These are phyloP conservation scores for Philonicus albiceps DNA, from an alignment of 2,888 invertebrate genomes.

Conservation along the genomic window DNA sequence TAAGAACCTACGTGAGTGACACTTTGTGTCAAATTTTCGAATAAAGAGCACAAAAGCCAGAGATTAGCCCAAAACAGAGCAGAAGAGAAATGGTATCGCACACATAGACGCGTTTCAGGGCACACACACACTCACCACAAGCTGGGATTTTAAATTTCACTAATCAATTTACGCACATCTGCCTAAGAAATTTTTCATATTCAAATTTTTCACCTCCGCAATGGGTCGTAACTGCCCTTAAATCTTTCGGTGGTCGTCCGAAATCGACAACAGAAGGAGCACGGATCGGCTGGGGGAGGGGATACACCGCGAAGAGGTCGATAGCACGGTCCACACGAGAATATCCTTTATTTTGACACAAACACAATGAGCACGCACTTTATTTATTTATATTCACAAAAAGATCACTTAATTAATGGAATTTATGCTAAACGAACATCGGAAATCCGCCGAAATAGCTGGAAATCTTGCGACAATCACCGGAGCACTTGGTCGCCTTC, in stretches of 20 bases:
- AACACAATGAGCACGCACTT: conserved; percentile 9
- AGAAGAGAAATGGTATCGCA: not conserved
- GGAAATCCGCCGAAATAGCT: not conserved
- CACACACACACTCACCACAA: not conserved
- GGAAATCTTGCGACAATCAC: conserved; percentile 1
- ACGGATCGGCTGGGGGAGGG: not conserved
- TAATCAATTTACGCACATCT: conserved; percentile 43
- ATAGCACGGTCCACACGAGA: not conserved
- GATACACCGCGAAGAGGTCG: not conserved
- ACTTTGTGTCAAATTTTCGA: conserved; percentile 36
- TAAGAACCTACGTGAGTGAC: not conserved
- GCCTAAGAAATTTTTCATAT: not conserved
- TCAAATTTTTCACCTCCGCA: not conserved
- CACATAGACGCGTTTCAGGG: not conserved
- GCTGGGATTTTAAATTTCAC: conserved; percentile 12
- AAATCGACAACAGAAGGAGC: not conserved
- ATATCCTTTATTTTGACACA: conserved; percentile 24
- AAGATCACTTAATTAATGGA: not conserved
- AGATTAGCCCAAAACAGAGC: not conserved
- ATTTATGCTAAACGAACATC: not conserved
- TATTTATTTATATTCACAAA: conserved; percentile 15
- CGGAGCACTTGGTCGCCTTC: conserved; percentile 39
- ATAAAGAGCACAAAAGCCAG: conserved; percentile 25
- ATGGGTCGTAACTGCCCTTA: not conserved
- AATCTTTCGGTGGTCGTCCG: not conserved